These are phyloP conservation scores for Procambarus virginalis DNA, from an alignment of 1,140 invertebrate species.

Conservation along the genomic window DNA sequence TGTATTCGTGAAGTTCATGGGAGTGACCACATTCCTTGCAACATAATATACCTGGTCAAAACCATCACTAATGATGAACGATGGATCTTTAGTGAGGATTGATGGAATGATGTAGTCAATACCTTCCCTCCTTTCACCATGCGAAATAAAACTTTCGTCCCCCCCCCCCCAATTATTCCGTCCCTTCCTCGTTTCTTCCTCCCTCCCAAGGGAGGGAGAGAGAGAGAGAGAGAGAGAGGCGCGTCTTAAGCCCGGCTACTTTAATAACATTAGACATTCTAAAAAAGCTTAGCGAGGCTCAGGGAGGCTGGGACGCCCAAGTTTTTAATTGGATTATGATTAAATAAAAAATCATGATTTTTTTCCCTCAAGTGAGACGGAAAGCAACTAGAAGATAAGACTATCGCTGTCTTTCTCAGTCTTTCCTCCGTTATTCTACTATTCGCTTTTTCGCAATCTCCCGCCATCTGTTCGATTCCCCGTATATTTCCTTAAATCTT, in stretches of 20 bases:
- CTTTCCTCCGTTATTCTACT: neutral
- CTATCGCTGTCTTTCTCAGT: neutral
- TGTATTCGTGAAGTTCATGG: too few species aligned
- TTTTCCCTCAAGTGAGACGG: neutral
- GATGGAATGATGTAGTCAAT: too few species aligned
- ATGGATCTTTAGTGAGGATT: too few species aligned
- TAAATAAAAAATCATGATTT: neutral
- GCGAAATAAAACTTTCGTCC: neutral
- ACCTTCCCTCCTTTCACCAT: too few species aligned
- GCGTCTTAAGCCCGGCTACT: neutral
- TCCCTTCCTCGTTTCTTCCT: neutral
- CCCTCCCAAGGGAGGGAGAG: neutral
- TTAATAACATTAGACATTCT: slow-evolving; percentile 8
- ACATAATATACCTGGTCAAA: too few species aligned
- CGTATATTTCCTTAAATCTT: neutral
- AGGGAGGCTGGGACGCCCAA: neutral
- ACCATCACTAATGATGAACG: too few species aligned
- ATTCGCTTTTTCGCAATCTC: neutral
- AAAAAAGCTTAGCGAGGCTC: slow-evolving; percentile 1
- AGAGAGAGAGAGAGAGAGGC: neutral
- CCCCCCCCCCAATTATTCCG: neutral
- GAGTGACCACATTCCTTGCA: too few species aligned
- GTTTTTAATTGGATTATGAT: slow-evolving; percentile 14
- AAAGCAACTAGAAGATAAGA: neutral
- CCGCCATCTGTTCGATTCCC: neutral